phyloP scores from a whole-genome alignment of 2,888 invertebrate genomes.

The Troilus luridus region DNA sequence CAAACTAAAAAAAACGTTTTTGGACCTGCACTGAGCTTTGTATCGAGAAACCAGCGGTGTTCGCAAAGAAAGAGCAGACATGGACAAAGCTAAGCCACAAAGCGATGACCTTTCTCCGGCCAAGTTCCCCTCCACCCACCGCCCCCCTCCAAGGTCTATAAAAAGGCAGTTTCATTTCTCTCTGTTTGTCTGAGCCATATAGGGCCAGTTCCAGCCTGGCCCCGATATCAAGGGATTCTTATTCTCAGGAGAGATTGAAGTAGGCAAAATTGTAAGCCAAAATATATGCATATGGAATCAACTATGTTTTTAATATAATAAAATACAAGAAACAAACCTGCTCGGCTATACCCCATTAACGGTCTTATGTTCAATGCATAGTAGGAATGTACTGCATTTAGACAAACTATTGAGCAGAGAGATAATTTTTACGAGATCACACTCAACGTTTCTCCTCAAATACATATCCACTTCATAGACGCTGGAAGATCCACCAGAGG shows the following conservation, averaged over 20 bases:
- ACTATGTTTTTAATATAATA: too few relatives aligned
- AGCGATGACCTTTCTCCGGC: neutral
- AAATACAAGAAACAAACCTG: too few relatives aligned
- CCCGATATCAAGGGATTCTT: neutral
- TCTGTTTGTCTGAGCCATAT: neutral
- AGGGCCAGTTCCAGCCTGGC: neutral
- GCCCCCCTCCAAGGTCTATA: neutral
- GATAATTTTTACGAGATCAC: too few relatives aligned
- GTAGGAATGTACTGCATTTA: too few relatives aligned
- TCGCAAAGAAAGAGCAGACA: neutral
- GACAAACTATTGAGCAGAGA: too few relatives aligned
- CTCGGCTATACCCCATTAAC: too few relatives aligned
- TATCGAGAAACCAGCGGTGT: neutral
- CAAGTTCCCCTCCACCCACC: neutral
- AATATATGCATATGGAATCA: too few relatives aligned
- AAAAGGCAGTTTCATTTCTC: neutral
- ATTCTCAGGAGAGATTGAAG: neutral
- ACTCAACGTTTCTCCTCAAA: too few relatives aligned
- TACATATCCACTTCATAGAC: too few relatives aligned
- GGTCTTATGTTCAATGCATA: too few relatives aligned
- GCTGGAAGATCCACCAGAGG: too few relatives aligned
- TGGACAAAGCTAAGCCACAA: neutral
- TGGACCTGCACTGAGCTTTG: neutral
- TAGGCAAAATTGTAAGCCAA: neutral
- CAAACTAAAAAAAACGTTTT: too few relatives aligned